These are phyloP conservation scores for Chondrosia reniformis DNA, from an alignment of 37 sponge, comb jelly and placozoan species.

Conservation along the genomic window DNA sequence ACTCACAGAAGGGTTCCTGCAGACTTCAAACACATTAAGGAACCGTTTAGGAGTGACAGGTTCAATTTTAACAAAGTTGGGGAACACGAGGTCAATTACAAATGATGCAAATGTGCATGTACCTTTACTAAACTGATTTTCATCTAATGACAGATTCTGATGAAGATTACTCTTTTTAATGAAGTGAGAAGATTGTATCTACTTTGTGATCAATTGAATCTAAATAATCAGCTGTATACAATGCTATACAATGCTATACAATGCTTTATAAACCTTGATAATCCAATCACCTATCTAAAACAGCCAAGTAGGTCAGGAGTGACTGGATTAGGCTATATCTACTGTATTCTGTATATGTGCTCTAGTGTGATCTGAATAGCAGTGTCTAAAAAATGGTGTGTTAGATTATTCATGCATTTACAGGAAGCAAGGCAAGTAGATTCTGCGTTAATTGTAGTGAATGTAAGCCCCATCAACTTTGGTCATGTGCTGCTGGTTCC, in stretches of 20 bases:
- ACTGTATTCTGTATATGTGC: not conserved
- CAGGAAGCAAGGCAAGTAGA: conserved; percentile 11
- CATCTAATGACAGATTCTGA: conserved; percentile 2
- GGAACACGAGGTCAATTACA: conserved; percentile 29
- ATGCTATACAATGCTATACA: not conserved
- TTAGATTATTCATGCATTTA: too few species aligned
- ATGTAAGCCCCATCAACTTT: conserved; percentile 76
- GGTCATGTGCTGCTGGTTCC: conserved; percentile 74
- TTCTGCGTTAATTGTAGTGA: conserved; percentile 46
- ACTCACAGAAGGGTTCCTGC: conserved; percentile 64
- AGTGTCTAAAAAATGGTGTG: too few species aligned
- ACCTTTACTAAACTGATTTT: not conserved
- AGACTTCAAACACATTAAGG: conserved; percentile 31
- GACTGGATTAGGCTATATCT: not conserved
- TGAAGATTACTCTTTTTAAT: not conserved
- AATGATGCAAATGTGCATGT: not conserved
- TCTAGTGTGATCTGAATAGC: not conserved
- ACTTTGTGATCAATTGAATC: not conserved
- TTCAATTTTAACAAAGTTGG: conserved; percentile 76
- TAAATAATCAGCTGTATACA: not conserved
- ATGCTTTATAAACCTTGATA: too few species aligned
- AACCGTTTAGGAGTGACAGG: conserved; percentile 54
- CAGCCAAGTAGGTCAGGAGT: not conserved
- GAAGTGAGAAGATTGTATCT: not conserved
- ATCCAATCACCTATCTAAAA: too few species aligned